Percentiles rank a stretch among this genome's conserved stretches.
Evolutionary conservation across 2,113 vertebrate genomes (phyloP).

Genomic region (Miniopterus natalensis): DNA sequence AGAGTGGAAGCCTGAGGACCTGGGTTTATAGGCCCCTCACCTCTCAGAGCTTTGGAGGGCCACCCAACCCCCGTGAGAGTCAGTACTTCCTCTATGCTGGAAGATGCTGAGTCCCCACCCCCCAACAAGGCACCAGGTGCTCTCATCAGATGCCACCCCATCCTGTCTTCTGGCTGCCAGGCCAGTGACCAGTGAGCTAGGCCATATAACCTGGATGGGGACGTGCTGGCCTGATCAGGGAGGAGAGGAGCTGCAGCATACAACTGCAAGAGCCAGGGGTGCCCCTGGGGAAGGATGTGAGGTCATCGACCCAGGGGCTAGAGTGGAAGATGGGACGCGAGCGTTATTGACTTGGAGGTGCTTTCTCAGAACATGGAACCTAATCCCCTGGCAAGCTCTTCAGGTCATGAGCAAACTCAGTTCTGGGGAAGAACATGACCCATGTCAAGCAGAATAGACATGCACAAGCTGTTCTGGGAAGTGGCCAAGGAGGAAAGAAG

Average conservation of each 20-base stretch:
- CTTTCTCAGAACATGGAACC: background rate
- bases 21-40: background rate
- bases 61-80: background rate
- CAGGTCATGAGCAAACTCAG: background rate
- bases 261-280: background rate
- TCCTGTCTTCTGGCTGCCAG: background rate
- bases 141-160: background rate
- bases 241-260: background rate
- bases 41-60: background rate
- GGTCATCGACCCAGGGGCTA: background rate
- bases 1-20: background rate
- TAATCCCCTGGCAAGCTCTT: background rate
- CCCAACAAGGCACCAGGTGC: background rate
- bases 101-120: background rate
- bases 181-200: background rate
- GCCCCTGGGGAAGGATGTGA: rapidly evolving
- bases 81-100: background rate
- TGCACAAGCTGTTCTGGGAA: background rate
- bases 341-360: background rate
- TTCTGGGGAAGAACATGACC: background rate
- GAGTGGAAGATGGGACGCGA: background rate
- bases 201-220: background rate
- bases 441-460: background rate
- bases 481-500: background rate
- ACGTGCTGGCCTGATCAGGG: background rate